Evolutionary conservation across 2,797 vertebrate genomes (phyloP).

Genomic region (Astyanax mexicanus): DNA sequence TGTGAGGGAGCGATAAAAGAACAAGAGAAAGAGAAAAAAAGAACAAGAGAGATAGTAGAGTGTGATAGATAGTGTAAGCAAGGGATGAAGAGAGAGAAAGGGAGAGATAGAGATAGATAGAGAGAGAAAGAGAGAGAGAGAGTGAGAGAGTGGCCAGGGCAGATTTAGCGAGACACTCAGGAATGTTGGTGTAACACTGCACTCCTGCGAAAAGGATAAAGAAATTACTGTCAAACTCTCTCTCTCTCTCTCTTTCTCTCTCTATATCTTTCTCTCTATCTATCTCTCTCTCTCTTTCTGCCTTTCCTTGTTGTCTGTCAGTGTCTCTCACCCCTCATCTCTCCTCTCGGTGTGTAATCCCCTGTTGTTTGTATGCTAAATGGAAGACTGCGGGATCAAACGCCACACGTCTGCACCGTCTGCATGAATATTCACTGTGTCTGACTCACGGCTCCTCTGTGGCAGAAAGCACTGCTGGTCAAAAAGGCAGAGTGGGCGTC

Average conservation of each 20-base stretch:
- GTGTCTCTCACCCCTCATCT: slow-evolving; percentile 6
- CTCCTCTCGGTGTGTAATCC: slow-evolving; percentile 29
- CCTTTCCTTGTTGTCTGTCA: neutral
- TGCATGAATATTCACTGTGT: slow-evolving; percentile 80
- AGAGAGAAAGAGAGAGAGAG: slow-evolving; percentile 79
- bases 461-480: slow-evolving; percentile 81
- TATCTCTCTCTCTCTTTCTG: slow-evolving; percentile 44
- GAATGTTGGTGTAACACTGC: slow-evolving; percentile 83
- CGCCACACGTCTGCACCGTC: slow-evolving; percentile 60
- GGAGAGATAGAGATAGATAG: slow-evolving; percentile 20
- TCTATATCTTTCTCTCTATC: slow-evolving; percentile 48
- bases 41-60: neutral
- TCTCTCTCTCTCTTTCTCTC: slow-evolving; percentile 36
- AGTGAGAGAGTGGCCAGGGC: slow-evolving; percentile 71
- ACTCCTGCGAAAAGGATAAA: slow-evolving; percentile 82
- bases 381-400: slow-evolving; percentile 64
- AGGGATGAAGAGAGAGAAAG: neutral
- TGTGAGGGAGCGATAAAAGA: too few species aligned
- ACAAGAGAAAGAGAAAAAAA: neutral
- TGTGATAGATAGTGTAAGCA: neutral
- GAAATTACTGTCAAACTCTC: slow-evolving; percentile 81
- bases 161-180: slow-evolving; percentile 83
- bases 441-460: slow-evolving; percentile 83
- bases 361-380: slow-evolving; percentile 61
- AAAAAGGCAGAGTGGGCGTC: slow-evolving; percentile 73